Percentiles rank a stretch among this genome's conserved stretches.
Conservation (phyloP, 2,113 vertebrate genomes). For the Trematocara marginatum region DNA sequence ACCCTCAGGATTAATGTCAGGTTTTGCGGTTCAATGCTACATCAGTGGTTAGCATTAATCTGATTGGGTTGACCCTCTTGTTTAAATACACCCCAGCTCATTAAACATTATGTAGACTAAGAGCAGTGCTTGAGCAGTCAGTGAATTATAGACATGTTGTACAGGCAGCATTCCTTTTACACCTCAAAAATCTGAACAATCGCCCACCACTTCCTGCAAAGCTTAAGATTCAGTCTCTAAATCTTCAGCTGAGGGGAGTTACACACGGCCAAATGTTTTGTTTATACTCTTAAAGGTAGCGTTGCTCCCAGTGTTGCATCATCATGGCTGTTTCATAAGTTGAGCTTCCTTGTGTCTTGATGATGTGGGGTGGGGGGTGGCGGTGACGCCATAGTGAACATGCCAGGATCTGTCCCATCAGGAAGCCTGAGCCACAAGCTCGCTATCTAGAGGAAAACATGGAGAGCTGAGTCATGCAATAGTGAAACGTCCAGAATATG, state of each 20-base stretch:
- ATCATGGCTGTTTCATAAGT: slow-evolving; percentile 44
- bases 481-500: slow-evolving; percentile 13
- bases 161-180: slow-evolving; percentile 24
- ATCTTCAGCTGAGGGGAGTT: slow-evolving; percentile 23
- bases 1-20: slow-evolving; percentile 78
- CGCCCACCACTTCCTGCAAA: slow-evolving; percentile 41
- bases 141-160: slow-evolving; percentile 54
- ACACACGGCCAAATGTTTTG: slow-evolving; percentile 12
- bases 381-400: slow-evolving; percentile 15
- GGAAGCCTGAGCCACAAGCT: slow-evolving; percentile 18
- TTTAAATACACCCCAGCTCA: slow-evolving; percentile 64
- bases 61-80: slow-evolving; percentile 58
- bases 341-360: slow-evolving; percentile 12
- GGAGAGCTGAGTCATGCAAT: slow-evolving; percentile 59
- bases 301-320: slow-evolving; percentile 32
- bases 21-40: slow-evolving; percentile 51
- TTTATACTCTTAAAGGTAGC: slow-evolving; percentile 1
- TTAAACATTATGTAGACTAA: slow-evolving; percentile 64
- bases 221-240: slow-evolving; percentile 14
- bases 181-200: slow-evolving; percentile 39
- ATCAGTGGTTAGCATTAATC: slow-evolving; percentile 54
- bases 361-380: neutral
- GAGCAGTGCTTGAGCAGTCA: slow-evolving; percentile 52
- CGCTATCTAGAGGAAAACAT: slow-evolving; percentile 57
- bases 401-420: slow-evolving; percentile 25